Evolutionary conservation across 2,113 vertebrate genomes (phyloP), one percentile per base, ranked within the genome.

Genomic region (Leucopternis melanops): DNA sequence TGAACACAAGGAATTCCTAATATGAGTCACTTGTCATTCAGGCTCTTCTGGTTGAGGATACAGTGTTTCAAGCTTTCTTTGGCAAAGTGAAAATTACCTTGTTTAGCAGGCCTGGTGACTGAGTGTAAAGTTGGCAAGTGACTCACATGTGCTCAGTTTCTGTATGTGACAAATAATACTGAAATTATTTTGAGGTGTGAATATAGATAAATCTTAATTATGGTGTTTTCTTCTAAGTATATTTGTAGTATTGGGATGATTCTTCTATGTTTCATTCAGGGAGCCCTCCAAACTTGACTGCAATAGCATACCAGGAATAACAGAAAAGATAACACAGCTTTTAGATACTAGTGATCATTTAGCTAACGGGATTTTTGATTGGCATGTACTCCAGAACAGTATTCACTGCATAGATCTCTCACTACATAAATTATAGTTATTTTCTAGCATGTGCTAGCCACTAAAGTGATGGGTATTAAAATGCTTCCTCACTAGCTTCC

Each of bases 1-100:
- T 94, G 94, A 97, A 95, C 96, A 96, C 86, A 96, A 94, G 91
- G 95, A 97, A 97, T 97, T 92, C 95, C 94, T 96, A 91, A 97
- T 94, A 85, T 12, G 36, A 97, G 92, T 65, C 88, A 82, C 92
- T 92, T 94, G 97, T 94, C 92, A 92, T 91, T 96, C 97, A 72
- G 1, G 94, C 91, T 84, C 73, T 85, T 85, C 94, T 87, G 83
- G 88, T 19, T 75, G 92, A 89, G 54, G 78, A 19, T 70, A 2
- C 8, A 75, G 47, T 18, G 2, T 61, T 91, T 69, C 36, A 55
- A 75, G 81, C 69, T 69, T 69, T 54, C 86, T 62, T 54, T 84
- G 88, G 81, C 66, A 87, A 78, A 78, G 22, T 54, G 52, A 54
- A n/a, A 81, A 61, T 6, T 17, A 13, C 52, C 83, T 85, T 16